Base-by-base conservation (phyloP, 1,140 invertebrate species). In the Megalopta genalis region DNA sequence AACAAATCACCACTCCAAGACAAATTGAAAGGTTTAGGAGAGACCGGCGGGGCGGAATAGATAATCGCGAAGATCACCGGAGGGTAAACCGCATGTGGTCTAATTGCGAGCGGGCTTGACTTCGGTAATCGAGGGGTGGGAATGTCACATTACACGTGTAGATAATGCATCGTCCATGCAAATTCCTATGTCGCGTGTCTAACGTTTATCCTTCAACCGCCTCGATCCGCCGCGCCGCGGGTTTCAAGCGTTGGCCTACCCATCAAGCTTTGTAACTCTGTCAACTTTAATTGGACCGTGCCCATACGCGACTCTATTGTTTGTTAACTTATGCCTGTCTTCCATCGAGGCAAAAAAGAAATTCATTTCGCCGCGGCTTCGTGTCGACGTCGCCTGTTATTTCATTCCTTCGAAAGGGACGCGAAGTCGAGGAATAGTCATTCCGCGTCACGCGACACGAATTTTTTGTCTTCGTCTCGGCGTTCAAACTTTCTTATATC, bases 91-190 rank as follows among this genome's bases (percentile, higher is more conserved):
- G 84, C 84, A 71, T 76, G 77, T 64, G 85, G 84, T 83, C 71
- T 86, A 85, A 86, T 46, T 85, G 84, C 76, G 42, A 76, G 73
- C 68, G 65, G 37, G 78, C 80, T 80, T 65, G 68, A 67, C 68
- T 82, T 73, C 54, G 59, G 59, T 83, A 86, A 86, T 86, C 83
- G 81, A 66, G 72, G 83, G 80, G 69, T 76, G 72, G 80, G 71
- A 62, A 86, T 80, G 84, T 86, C 85, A 77, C 80, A 83, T 86
- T 86, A 86, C 84, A 86, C 85, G 76, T 86, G 84, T 82, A 86
- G 84, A 85, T 85, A 86, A 86, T 83, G 80, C 68, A 86, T 83
- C 84, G 84, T 57, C 63, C 84, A 82, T 86, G 84, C 84, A 86
- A 86, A 86, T 86, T 82, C 76, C 75, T 80, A 62, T 85, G 75